These are phyloP conservation scores for Loris lydekkerianus DNA, from an alignment of 2,797 vertebrate species.

Conservation along the genomic window DNA sequence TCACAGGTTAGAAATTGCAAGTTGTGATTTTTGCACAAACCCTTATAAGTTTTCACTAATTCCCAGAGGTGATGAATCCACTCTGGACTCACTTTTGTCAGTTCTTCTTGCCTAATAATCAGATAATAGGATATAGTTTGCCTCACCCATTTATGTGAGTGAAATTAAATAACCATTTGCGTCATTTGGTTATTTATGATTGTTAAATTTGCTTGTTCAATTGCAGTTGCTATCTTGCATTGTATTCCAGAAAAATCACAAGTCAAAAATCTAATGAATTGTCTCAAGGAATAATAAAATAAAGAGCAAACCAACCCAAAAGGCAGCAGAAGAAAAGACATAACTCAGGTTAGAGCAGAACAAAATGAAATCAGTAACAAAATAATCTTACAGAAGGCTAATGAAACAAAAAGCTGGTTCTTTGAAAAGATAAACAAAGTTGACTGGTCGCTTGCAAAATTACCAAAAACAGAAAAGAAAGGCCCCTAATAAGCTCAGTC, in stretches of 20 bases:
- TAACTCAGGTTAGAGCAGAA: no score
- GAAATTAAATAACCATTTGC: neutral
- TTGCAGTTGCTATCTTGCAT: neutral
- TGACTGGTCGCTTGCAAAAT: no score
- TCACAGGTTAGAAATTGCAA: neutral
- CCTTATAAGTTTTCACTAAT: neutral
- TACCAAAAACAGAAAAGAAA: no score
- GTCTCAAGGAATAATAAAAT: no score
- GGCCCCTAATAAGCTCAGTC: no score
- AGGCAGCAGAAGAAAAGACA: no score
- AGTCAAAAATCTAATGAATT: no score
- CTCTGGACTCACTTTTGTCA: neutral
- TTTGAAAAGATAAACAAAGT: no score
- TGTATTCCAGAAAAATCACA: neutral
- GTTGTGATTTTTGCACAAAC: neutral
- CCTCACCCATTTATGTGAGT: neutral
- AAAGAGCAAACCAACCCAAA: no score
- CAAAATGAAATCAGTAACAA: no score
- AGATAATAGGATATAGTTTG: neutral
- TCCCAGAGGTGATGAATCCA: neutral
- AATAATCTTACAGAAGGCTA: no score
- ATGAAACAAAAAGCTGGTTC: no score
- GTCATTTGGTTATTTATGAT: constrained; percentile 1
- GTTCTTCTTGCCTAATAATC: constrained; percentile 14
- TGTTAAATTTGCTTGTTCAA: constrained; percentile 13